These are phyloP conservation scores for Pentalonia nigronervosa DNA, from an alignment of 1,140 invertebrate genomes.

Conservation along the genomic window DNA sequence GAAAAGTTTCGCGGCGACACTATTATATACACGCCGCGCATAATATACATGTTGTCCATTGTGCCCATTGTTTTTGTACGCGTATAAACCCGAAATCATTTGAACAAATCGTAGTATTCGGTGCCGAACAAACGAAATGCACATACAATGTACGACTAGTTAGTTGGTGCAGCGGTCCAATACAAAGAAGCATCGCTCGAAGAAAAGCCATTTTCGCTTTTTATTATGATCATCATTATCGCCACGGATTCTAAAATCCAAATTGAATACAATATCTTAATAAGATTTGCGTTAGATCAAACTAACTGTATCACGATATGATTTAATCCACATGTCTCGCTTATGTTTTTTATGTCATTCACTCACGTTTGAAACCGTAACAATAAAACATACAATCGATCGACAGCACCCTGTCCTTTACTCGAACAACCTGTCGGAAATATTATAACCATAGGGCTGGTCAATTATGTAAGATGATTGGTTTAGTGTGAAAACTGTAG, in stretches of 20 bases:
- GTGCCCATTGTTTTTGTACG: slow-evolving; percentile 17
- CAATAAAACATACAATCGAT: background rate
- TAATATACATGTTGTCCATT: background rate
- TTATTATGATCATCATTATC: background rate
- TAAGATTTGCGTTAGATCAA: background rate
- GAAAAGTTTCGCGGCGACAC: slow-evolving; percentile 24
- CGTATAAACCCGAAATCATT: slow-evolving; percentile 5
- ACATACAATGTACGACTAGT: background rate
- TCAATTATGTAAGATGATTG: background rate
- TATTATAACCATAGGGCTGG: background rate
- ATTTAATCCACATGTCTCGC: background rate
- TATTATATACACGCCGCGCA: background rate
- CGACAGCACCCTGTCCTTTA: background rate
- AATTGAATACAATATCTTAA: slow-evolving; percentile 1
- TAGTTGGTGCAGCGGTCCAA: background rate
- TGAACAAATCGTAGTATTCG: slow-evolving; percentile 15
- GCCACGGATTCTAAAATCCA: background rate
- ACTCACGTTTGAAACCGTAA: background rate
- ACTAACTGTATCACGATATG: background rate
- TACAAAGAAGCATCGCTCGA: background rate
- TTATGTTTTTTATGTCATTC: background rate
- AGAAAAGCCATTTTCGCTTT: background rate
- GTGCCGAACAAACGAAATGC: slow-evolving; percentile 9
- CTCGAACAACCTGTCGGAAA: background rate
- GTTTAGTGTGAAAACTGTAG: background rate